Evolutionary conservation across 2,888 invertebrate species (phyloP), one percentile per base, ranked within the genome.

Genomic region (Malacosoma neustria): DNA sequence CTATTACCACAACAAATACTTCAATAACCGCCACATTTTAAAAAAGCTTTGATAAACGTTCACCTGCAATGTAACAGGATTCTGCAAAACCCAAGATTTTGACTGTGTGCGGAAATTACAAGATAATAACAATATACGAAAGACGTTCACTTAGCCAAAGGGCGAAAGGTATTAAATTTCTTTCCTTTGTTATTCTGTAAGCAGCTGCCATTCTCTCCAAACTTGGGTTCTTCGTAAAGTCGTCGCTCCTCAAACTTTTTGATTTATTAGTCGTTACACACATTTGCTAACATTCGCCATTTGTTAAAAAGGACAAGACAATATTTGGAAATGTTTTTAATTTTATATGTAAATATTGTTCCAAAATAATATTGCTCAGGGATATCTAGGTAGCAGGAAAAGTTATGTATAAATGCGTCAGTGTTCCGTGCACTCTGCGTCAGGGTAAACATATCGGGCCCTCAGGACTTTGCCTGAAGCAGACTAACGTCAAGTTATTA

Each of bases 231-330:
- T 56, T 55, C 54, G 50, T 43, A 43, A 55, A 68, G 51, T 58
- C 56, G 52, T 51, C 52, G 58, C 56, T 55, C 66, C 61, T 49
- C 54, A 36, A 72, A 72, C 57, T 73, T 72, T 67, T 57, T 71
- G 72, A 74, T 75, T 58, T 59, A 61, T 56, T 38, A 36, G 52
- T 45, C 50, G 50, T 49, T 59, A 51, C 48, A 58, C 65, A 59
- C 65, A 57, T 56, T 50, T 51, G 49, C 57, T 62, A 51, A 51
- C 50, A 46, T 57, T 49, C 51, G 54, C 57, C 65, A 60, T 62
- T 66, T 62, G 62, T 51, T 47, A 49, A 49, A 49, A 65, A 65
- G 55, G 55, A 61, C 48, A 42, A 61, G 58, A 61, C 65, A 65
- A 68, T 64, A 46, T 46, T 51, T 46, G 41, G 38, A 37, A 36